phyloP scores from a whole-genome alignment of 2,888 invertebrate genomes.

The Macaria liturata region DNA sequence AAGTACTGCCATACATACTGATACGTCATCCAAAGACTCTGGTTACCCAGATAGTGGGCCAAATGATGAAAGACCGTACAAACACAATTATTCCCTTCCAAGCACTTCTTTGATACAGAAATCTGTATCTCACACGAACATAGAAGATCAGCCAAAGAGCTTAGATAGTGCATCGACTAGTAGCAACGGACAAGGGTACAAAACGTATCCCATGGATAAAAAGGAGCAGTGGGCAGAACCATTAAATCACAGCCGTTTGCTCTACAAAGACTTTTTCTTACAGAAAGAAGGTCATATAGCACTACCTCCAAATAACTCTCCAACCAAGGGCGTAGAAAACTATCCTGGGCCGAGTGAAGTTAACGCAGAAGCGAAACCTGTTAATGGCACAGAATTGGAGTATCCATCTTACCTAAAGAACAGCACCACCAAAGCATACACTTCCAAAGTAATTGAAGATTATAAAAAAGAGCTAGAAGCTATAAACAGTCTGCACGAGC shows the following conservation, averaged over 20 bases:
- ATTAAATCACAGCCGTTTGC: constrained; percentile 71
- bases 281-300: constrained; percentile 70
- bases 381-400: constrained; percentile 51
- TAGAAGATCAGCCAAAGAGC: constrained; percentile 64
- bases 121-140: constrained; percentile 48
- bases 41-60: constrained; percentile 69
- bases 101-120: constrained; percentile 54
- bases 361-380: constrained; percentile 35
- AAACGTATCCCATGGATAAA: constrained; percentile 50
- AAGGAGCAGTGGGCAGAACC: constrained; percentile 62
- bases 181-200: constrained; percentile 57
- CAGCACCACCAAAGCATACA: constrained; percentile 75
- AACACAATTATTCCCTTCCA: constrained; percentile 63
- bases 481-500: constrained; percentile 73
- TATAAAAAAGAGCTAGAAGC: constrained; percentile 78
- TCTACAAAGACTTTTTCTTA: constrained; percentile 76
- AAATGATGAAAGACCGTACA: constrained; percentile 61
- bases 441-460: constrained; percentile 79
- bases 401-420: constrained; percentile 75
- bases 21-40: constrained; percentile 75
- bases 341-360: constrained; percentile 46
- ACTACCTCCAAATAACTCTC: constrained; percentile 68
- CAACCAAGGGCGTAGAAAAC: constrained; percentile 47
- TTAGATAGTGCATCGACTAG: constrained; percentile 59
- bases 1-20: constrained; percentile 62